Conservation (phyloP, 1,140 invertebrate genomes). For the Lepidurus packardi region DNA sequence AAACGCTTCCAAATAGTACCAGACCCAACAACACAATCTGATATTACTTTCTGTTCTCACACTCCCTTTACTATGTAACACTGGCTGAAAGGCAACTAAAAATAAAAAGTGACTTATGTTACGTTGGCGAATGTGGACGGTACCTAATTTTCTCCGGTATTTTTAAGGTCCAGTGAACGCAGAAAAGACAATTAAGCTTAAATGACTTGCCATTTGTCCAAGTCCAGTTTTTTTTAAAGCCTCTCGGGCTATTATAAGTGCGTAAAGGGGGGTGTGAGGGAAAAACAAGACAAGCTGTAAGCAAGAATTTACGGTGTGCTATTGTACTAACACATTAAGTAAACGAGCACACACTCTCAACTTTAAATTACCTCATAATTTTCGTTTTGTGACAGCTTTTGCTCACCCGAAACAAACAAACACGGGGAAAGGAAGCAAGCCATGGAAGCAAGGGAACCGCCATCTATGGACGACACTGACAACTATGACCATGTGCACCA, state of each 20-base stretch:
- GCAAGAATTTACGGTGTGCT: background rate
- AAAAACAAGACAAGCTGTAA: background rate
- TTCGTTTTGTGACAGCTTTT: background rate
- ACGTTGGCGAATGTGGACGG: too few species aligned
- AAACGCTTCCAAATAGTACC: too few species aligned
- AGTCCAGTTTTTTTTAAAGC: background rate
- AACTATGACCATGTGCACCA: background rate
- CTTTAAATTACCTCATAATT: conserved; percentile 16
- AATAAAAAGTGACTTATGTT: too few species aligned
- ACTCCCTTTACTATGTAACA: too few species aligned
- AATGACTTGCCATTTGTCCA: conserved; percentile 2
- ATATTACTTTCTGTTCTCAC: too few species aligned
- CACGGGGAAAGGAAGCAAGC: background rate
- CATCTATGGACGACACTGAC: background rate
- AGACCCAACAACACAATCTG: too few species aligned
- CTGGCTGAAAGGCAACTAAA: too few species aligned
- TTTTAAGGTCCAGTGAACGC: too few species aligned
- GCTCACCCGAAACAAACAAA: background rate
- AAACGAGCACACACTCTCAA: conserved; percentile 6
- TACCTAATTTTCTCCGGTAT: too few species aligned
- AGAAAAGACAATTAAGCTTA: background rate
- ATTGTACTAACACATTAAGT: conserved; percentile 8
- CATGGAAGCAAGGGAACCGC: background rate
- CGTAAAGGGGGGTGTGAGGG: background rate
- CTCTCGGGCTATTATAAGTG: background rate